Evolutionary conservation across 2,797 vertebrate genomes (phyloP).

Genomic region (Threskiornis aethiopicus): DNA sequence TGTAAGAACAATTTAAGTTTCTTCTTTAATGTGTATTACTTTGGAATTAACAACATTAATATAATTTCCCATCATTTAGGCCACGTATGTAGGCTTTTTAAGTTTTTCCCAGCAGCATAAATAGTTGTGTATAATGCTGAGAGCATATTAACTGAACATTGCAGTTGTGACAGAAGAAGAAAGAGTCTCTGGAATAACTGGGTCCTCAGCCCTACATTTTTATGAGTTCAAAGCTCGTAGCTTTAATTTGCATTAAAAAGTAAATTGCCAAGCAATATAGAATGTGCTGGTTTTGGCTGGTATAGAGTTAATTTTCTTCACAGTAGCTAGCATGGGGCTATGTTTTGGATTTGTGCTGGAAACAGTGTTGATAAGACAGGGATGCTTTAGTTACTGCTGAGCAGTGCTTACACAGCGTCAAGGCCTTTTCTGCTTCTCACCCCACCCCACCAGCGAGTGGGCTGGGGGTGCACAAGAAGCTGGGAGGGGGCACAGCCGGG

Average conservation of each 20-base stretch:
- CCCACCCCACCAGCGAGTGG: not conserved
- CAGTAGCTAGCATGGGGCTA: not conserved
- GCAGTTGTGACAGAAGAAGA: not conserved
- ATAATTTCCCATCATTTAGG: not conserved
- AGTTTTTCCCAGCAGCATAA: not conserved
- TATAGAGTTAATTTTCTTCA: not conserved
- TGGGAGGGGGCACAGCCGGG: not conserved
- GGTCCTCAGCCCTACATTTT: not conserved
- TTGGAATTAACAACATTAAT: not conserved
- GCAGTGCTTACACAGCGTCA: not conserved
- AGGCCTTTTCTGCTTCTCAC: not conserved
- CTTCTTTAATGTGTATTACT: not conserved
- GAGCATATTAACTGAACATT: not conserved
- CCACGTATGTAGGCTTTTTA: not conserved
- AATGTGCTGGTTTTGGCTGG: not conserved
- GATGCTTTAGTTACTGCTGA: not conserved
- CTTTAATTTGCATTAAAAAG: not conserved
- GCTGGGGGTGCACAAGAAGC: not conserved
- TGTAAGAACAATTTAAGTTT: not conserved
- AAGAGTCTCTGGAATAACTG: not conserved
- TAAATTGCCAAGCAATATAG: not conserved
- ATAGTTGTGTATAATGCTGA: not conserved
- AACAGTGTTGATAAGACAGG: not conserved
- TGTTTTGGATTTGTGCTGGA: not conserved
- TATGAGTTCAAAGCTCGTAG: not conserved